Conservation (phyloP, 2,113 vertebrate species). For the Cacatua alba region DNA sequence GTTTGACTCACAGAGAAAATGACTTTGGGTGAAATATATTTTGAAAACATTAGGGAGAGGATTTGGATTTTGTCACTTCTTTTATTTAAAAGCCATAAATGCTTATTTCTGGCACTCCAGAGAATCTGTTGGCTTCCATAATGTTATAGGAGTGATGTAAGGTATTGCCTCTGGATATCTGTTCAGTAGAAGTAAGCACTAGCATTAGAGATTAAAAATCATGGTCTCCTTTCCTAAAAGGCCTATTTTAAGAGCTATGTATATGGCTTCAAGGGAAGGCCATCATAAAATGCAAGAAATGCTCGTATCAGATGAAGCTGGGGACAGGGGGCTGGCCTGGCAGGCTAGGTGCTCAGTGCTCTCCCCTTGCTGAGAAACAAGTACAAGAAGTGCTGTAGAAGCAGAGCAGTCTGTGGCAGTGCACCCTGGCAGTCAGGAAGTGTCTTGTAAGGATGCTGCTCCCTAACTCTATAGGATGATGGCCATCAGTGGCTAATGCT, state of each 20-base stretch:
- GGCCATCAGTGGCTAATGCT: neutral
- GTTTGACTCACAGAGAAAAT: neutral
- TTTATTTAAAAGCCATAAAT: constrained; percentile 6
- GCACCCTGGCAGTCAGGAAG: neutral
- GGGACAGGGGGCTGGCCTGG: neutral
- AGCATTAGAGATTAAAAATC: neutral
- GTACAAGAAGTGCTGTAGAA: neutral
- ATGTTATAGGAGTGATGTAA: neutral
- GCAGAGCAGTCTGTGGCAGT: neutral
- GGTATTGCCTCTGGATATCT: neutral
- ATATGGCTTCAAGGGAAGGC: neutral
- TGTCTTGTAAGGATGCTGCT: neutral
- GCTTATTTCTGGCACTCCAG: neutral
- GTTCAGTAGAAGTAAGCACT: neutral
- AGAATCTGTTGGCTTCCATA: neutral
- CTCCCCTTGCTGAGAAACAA: neutral
- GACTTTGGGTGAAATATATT: neutral
- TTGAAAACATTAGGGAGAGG: neutral
- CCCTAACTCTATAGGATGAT: neutral
- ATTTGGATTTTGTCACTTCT: neutral
- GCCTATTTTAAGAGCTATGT: neutral
- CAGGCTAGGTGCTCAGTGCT: neutral
- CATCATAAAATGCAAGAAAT: neutral
- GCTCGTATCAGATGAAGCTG: neutral
- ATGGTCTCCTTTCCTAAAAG: neutral